Evolutionary conservation across 2,888 invertebrate genomes (phyloP), one percentile per base, ranked within the genome.

Genomic region (Drosophila ezoana): DNA sequence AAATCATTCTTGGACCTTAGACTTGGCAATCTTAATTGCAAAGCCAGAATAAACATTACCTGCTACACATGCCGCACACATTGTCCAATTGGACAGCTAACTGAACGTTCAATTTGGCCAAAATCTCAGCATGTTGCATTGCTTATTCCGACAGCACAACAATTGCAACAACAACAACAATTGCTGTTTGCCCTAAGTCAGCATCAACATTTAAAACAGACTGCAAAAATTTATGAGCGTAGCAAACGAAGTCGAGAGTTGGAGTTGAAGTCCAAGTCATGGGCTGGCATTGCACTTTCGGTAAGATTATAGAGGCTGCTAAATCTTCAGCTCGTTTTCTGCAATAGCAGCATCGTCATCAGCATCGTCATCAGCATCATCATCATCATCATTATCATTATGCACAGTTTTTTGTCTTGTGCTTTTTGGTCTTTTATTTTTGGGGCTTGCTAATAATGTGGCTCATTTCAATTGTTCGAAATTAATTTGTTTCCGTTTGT

Each of bases 401-500:
- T 49, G 11, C 49, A 16, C 16, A 9, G 41, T 9, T 28, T 58
- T 44, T 48, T 11, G 16, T 61, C 33, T 59, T n/a, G 4, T 20
- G 20, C 10, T 35, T 49, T 33, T 45, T 53, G 35, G 18, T 28
- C 47, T 45, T 28, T 18, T 43, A 13, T 43, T 23, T 68, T 63
- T 52, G 52, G 48, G 57, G 65, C 57, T 66, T 48, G 70, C 67
- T 72, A 85, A 83, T 83, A 85, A 76, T 74, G 72, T 71, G 74
- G 79, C 77, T 79, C 72, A 70, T 76, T 87, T 79, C 77, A 80
- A 79, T 80, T 84, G 85, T 76, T 70, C 54, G 48, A 81, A 81
- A 81, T 89, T 79, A 79, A 81, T 79, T 75, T 76, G 77, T 87
- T 89, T 89, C 89, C 85, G 87, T 84, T 86, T 68, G 74, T 73